A percentile compares a stretch with the other conserved stretches of the same genome.
Conservation (phyloP, 1,140 invertebrate genomes). For the Lerema accius region DNA sequence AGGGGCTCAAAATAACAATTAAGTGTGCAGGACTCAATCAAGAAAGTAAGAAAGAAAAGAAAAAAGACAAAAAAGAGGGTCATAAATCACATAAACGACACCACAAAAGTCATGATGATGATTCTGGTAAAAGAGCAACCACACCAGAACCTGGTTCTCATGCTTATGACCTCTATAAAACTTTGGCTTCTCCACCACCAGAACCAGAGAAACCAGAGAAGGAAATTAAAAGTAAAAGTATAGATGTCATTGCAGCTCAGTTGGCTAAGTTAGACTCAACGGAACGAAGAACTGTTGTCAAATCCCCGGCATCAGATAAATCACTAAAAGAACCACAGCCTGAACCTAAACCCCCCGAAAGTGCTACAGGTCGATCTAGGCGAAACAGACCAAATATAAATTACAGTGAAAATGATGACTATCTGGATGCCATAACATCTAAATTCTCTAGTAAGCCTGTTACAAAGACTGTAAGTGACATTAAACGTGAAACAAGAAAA, state of each 20-base stretch:
- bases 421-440: slow-evolving; percentile 63
- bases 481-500: slow-evolving; percentile 69
- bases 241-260: slow-evolving; percentile 70
- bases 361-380: slow-evolving; percentile 65
- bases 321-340: slow-evolving; percentile 64
- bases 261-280: slow-evolving; percentile 68
- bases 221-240: slow-evolving; percentile 50
- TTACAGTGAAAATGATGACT: slow-evolving; percentile 82
- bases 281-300: slow-evolving; percentile 37
- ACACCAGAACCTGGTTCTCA: slow-evolving; percentile 81
- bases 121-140: slow-evolving; percentile 72
- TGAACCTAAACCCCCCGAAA: slow-evolving; percentile 74
- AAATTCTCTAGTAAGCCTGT: slow-evolving; percentile 52
- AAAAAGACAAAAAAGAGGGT: slow-evolving; percentile 70
- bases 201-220: slow-evolving; percentile 59
- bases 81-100: slow-evolving; percentile 76
- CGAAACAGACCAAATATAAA: slow-evolving; percentile 81
- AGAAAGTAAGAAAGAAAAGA: slow-evolving; percentile 82
- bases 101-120: slow-evolving; percentile 71
- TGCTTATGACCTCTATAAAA: slow-evolving; percentile 81
- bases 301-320: slow-evolving; percentile 59
- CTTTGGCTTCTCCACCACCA: slow-evolving; percentile 69
- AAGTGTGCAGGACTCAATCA: slow-evolving; percentile 79
- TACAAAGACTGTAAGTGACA: slow-evolving; percentile 68
- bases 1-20: slow-evolving; percentile 79